phyloP scores from a whole-genome alignment of 2,113 vertebrate species.

The Mustela nigripes region DNA sequence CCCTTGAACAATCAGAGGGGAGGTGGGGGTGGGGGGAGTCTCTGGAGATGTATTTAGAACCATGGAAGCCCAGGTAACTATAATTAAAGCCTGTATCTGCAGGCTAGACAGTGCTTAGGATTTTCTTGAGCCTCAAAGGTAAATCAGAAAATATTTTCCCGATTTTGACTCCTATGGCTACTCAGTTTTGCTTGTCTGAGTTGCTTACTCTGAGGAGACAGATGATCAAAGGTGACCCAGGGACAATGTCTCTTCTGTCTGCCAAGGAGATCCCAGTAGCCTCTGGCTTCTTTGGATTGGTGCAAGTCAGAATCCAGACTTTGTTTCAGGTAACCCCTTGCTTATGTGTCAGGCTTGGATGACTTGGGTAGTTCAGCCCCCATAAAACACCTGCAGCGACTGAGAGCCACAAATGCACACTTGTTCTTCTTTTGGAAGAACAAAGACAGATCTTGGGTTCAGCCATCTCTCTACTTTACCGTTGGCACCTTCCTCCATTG shows the following conservation, averaged over 20 bases:
- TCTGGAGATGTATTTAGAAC: background rate
- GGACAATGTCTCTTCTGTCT: background rate
- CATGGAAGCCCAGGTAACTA: conserved; percentile 1
- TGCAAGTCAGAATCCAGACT: background rate
- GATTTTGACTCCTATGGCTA: conserved; percentile 19
- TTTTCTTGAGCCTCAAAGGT: conserved; percentile 43
- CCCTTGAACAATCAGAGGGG: background rate
- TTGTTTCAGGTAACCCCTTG: background rate
- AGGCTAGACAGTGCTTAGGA: conserved; percentile 7
- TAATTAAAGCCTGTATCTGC: background rate
- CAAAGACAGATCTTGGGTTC: background rate
- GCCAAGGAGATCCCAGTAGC: background rate
- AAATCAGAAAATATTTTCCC: conserved; percentile 56
- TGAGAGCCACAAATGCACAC: background rate
- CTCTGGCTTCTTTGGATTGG: background rate
- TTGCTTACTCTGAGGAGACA: conserved; percentile 52
- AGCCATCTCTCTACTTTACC: background rate
- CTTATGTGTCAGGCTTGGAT: background rate
- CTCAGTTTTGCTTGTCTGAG: conserved; percentile 32
- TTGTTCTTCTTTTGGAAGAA: background rate
- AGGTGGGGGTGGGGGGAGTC: background rate
- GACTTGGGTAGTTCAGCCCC: background rate
- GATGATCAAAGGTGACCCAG: conserved; percentile 27
- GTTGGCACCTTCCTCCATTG: background rate
- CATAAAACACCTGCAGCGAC: background rate